Evolutionary conservation across 92 coral and sea anemone species (phyloP), one percentile per base, ranked within the genome.

Genomic region (Phymanthus crucifer): DNA sequence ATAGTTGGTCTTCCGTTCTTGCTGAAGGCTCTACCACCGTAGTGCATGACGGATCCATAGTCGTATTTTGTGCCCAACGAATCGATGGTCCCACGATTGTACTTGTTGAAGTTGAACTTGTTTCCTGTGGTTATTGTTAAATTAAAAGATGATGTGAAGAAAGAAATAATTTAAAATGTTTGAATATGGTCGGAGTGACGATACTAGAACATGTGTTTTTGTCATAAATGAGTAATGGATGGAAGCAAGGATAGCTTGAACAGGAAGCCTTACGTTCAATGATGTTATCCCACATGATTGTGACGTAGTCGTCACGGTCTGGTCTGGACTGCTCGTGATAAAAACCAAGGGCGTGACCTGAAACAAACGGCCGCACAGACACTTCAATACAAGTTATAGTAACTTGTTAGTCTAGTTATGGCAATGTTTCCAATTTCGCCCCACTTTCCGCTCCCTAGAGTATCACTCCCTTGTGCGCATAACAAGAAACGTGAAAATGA

Each of bases 321-420:
- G 94, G 94, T 32, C 94, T 84, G 38, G 94, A 90, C 70, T 90
- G 94, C 32, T 90, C 94, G 48, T 90, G 94, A 40, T 90, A 90
- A 82, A 87, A 90, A 1, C 94, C 94, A 56, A 90, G 87, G 50
- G 94, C 94, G 37, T 90, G 91, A 17, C 93, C 91, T 43, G 48
- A 43, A 43, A 54, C n/a, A 54, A 54, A 54, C 2, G 10, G n/a
- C n/a, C n/a, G n/a, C n/a, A n/a, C n/a, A n/a, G n/a, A n/a, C n/a
- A n/a, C n/a, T n/a, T n/a, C n/a, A n/a, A n/a, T n/a, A n/a, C n/a
- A n/a, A n/a, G n/a, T n/a, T n/a, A n/a, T n/a, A n/a, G n/a, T n/a
- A n/a, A n/a, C n/a, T n/a, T n/a, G n/a, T n/a, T n/a, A n/a, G n/a
- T n/a, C n/a, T n/a, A n/a, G n/a, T n/a, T n/a, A n/a, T n/a, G n/a